These are phyloP conservation scores for Automeris io DNA, from an alignment of 2,888 invertebrate species.

Conservation along the genomic window DNA sequence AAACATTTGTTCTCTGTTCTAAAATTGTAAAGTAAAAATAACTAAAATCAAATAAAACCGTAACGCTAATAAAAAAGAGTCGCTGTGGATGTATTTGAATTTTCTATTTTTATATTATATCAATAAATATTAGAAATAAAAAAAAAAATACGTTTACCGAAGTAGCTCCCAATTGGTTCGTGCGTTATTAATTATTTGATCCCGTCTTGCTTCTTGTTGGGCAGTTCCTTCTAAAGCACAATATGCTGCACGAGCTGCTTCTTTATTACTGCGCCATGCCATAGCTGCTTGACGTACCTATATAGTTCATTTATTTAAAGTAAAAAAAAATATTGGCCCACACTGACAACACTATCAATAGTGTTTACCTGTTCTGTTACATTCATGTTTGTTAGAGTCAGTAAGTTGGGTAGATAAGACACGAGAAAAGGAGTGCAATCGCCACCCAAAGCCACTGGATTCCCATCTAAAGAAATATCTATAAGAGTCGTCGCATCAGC, in stretches of 20 bases:
- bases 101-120: no score
- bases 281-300: constrained; percentile 84
- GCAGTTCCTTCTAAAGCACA: constrained; percentile 77
- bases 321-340: not conserved
- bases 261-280: constrained; percentile 88
- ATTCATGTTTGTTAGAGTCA: constrained; percentile 85
- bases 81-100: no score
- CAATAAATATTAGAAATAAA: no score
- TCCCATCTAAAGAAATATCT: constrained; percentile 92
- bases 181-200: constrained; percentile 90
- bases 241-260: constrained; percentile 81
- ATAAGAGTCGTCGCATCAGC: constrained; percentile 85
- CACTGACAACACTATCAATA: not conserved
- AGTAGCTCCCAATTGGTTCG: constrained; percentile 91
- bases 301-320: not conserved
- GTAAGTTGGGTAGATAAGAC: constrained; percentile 85
- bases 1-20: constrained; percentile 82
- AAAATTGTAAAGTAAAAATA: no score
- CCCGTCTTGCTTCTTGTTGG: constrained; percentile 80
- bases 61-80: no score
- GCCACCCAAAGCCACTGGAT: constrained; percentile 87
- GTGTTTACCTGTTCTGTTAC: constrained; percentile 81
- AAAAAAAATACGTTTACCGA: constrained; percentile 48
- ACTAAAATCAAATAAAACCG: no score
- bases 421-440: constrained; percentile 90